Conservation (phyloP, 2,113 vertebrate genomes). For the Pygoscelis antarcticus region DNA sequence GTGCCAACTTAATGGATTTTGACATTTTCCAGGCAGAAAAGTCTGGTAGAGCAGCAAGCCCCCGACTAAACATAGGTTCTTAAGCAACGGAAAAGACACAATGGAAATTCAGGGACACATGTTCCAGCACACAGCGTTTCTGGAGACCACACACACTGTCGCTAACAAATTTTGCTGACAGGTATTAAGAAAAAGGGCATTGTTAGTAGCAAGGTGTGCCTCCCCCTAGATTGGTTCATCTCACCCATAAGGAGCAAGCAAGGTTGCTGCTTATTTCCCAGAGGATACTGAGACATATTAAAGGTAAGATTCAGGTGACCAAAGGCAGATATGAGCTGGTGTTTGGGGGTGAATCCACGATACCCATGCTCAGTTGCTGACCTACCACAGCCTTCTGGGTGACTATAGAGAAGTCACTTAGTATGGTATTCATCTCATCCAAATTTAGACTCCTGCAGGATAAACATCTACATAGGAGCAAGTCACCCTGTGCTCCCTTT, state of each 20-base stretch:
- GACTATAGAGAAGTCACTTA: conserved; percentile 38
- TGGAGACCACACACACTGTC: neutral
- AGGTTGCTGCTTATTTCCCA: neutral
- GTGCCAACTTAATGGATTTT: conserved; percentile 48
- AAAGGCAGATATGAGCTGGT: neutral
- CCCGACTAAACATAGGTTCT: neutral
- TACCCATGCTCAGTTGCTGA: neutral
- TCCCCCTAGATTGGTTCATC: neutral
- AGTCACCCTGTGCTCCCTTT: conserved; percentile 43
- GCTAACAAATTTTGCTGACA: neutral
- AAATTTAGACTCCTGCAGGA: conserved; percentile 54
- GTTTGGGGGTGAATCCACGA: neutral
- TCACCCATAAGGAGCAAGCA: neutral
- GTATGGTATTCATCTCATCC: conserved; percentile 56
- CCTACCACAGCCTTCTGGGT: conserved; percentile 40
- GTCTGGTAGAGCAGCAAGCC: neutral
- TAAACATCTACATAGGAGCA: conserved; percentile 57
- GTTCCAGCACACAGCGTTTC: neutral
- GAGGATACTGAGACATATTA: neutral
- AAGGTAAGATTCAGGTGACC: neutral
- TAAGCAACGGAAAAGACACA: neutral
- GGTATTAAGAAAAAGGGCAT: neutral
- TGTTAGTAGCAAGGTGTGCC: neutral
- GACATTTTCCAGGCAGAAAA: conserved; percentile 39
- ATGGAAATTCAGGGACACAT: neutral